Base-by-base conservation (phyloP, 2,797 vertebrate species). In the Lemur catta region DNA sequence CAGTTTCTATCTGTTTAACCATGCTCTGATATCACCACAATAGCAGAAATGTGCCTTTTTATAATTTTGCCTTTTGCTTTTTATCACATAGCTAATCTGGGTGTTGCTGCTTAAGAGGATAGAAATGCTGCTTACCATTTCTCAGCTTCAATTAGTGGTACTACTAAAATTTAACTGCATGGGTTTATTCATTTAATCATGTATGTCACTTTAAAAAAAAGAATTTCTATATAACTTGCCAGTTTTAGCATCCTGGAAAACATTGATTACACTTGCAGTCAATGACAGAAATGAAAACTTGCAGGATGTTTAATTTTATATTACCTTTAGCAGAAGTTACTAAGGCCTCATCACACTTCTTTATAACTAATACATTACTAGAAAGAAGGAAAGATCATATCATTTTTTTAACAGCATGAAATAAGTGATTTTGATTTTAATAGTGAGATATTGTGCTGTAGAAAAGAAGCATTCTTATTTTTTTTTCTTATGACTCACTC, bases 381-480 rank as follows among this genome's bases (percentile, higher is more conserved):
- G 26, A 74, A 84, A 92, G 43, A 26, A 30, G 50, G 18, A 79
- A 50, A 94, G 41, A 89, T 48, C 8, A 20, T 78, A 12, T 35
- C 41, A n/a, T 48, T 50, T 86, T 89, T 76, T 93, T 35, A 72
- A 7, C 71, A 67, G 7, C 22, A 91, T 28, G 20, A 97, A 93
- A 89, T 93, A 90, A 86, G 38, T 41, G 80, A 84, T 95, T 91
- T 95, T 48, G 26, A 87, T 96, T 88, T 94, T 92, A 93, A 89
- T 97, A 67, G n/a, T 22, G 69, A 93, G 7, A 79, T 85, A 43
- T 22, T 48, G 2, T 91, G 9, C 3, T 79, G 22, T 48, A 88
- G 46, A 93, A 90, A 84, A 72, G 14, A 89, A 84, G 48, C 41
- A 24, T 80, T 89, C 69, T 65, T 46, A 74, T 9, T 61, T 63